A percentile compares a stretch with the other conserved stretches of the same genome.
These are phyloP conservation scores for Psix sp. DNA, from an alignment of 1,140 invertebrate genomes.

Conservation along the genomic window DNA sequence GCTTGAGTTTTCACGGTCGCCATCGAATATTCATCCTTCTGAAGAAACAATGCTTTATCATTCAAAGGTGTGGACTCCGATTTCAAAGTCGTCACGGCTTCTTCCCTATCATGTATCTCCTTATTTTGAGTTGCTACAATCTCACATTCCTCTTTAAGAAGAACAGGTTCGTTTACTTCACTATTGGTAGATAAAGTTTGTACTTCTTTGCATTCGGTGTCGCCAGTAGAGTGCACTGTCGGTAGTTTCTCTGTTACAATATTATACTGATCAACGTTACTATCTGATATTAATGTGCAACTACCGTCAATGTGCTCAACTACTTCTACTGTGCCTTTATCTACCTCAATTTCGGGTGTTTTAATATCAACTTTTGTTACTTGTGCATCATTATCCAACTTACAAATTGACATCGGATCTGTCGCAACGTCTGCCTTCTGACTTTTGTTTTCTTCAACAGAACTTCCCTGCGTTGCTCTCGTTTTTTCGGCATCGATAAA, in stretches of 20 bases:
- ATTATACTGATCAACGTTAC: conserved; percentile 60
- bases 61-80: conserved; percentile 63
- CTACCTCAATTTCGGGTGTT: conserved; percentile 69
- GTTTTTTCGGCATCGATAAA: conserved; percentile 66
- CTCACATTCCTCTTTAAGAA: conserved; percentile 12
- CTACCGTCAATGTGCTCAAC: conserved; percentile 70
- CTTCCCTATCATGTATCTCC: conserved; percentile 17
- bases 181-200: too few species aligned
- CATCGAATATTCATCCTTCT: conserved; percentile 58
- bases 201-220: conserved; percentile 13
- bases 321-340: conserved; percentile 75
- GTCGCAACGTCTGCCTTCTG: conserved; percentile 55
- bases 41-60: conserved; percentile 68
- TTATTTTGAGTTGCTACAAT: conserved; percentile 15
- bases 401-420: conserved; percentile 69
- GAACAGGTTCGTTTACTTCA: conserved; percentile 7
- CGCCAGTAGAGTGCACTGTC: conserved; percentile 27
- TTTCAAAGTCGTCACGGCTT: conserved; percentile 33
- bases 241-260: conserved; percentile 60
- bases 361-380: conserved; percentile 59
- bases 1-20: conserved; percentile 66
- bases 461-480: conserved; percentile 54
- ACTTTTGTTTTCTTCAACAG: conserved; percentile 16
- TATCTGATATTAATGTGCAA: conserved; percentile 68
- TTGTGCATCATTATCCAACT: conserved; percentile 70